Evolutionary conservation across 2,888 invertebrate genomes (phyloP), one percentile per base, ranked within the genome.

Genomic region (Helobdella robusta): DNA sequence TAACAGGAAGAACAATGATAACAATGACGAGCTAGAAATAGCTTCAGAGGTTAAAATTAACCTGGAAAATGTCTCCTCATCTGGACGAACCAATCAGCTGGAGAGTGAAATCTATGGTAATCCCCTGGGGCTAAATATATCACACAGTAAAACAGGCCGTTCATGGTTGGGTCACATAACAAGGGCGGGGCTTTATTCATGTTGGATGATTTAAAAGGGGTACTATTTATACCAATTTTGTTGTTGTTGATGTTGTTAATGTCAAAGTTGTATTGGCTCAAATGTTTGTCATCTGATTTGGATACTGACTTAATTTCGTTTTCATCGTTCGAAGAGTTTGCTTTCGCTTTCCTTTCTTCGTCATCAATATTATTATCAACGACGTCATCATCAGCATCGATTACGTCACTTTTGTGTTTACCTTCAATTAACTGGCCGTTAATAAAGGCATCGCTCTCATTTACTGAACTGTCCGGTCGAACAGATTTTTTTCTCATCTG

Each of bases 41-140:
- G 11, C 11, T 23, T 58, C 6, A 23, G 6, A 3, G 6, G 36
- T 15, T 23, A 35, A 18, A 25, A 40, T 64, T 59, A 85, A 75
- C 95, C 97, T 70, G 89, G 87, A 78, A 97, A 94, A 81, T 98
- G 97, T 72, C 92, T 84, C 64, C 97, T 83, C 73, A 89, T 86
- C 0, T 83, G 82, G 0, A 94, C 88, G 5, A 67, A 85, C 97
- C 97, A 98, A 71, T 91, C 85, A 1, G 89, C 82, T 0, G 89
- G 89, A 0, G 93, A 91, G 78, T 94, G 94, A 75, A 94, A 98
- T 68, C 94, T 85, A 78, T 98, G 98, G 81, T 98, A 98, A 79
- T 98, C 95, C 0, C 97, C 98, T 0, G 98, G 98, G 0, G 97
- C 94, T 72, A 99, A 82, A 77, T 99, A 99, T 72, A 99, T 89